These are phyloP conservation scores for Mesembrinibis cayennensis DNA, from an alignment of 2,113 vertebrate genomes.

Conservation along the genomic window DNA sequence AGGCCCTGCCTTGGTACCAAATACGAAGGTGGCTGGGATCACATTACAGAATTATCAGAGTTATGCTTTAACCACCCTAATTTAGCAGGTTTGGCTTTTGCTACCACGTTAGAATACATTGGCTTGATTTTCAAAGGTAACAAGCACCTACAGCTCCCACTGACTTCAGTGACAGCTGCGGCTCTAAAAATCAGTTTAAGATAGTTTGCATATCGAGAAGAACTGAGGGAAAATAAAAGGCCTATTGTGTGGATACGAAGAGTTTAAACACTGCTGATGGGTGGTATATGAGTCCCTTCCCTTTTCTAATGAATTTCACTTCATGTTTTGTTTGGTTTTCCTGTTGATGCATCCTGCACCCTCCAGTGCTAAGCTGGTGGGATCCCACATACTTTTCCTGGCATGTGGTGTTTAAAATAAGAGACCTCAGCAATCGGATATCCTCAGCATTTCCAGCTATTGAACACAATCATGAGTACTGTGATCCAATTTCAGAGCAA, in stretches of 20 bases:
- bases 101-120: neutral
- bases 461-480: slow-evolving; percentile 68
- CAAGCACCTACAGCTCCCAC: slow-evolving; percentile 3
- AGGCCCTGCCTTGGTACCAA: neutral
- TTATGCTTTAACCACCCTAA: neutral
- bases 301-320: slow-evolving; percentile 71
- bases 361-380: slow-evolving; percentile 54
- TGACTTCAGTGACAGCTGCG: slow-evolving; percentile 12
- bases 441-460: slow-evolving; percentile 81
- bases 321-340: slow-evolving; percentile 71
- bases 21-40: neutral
- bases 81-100: neutral
- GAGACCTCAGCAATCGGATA: slow-evolving; percentile 77
- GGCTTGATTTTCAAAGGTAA: slow-evolving; percentile 53
- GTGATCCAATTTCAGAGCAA: slow-evolving; percentile 74
- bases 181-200: slow-evolving; percentile 24
- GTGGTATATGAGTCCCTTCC: slow-evolving; percentile 28
- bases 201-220: slow-evolving; percentile 18
- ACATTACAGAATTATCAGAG: neutral
- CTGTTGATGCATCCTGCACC: slow-evolving; percentile 74
- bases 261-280: slow-evolving; percentile 27
- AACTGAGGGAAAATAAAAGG: slow-evolving; percentile 17
- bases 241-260: neutral
- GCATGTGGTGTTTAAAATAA: slow-evolving; percentile 70
- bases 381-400: slow-evolving; percentile 74